Evolutionary conservation across 2,888 invertebrate species (phyloP), one percentile per base, ranked within the genome.

Genomic region (Ethmia dodecea): DNA sequence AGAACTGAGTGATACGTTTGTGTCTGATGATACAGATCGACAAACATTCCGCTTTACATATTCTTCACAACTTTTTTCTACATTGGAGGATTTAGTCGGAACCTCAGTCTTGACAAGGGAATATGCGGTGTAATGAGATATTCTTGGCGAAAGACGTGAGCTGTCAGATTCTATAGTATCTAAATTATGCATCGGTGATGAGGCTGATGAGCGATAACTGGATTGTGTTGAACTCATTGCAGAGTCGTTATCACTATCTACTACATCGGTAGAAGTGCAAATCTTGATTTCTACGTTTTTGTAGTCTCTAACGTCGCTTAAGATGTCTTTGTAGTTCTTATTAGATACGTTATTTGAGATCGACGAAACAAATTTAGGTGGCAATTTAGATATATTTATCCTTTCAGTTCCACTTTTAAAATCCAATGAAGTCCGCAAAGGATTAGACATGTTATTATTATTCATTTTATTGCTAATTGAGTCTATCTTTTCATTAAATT

Each of bases 151-250:
- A 25, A 87, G 56, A 31, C 86, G 87, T 31, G 89, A 89, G 46
- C 72, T 75, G 44, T 87, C 87, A 9, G 86, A 87, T 52, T 89
- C 89, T n/a, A 88, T 74, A 40, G 86, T 78, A 42, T 89, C 89
- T 34, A 89, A 83, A n/a, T 86, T 89, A 35, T 90, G 89, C 46
- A 93, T 93, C 1, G 94, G 94, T 14, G 95, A 94, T 46, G 90
- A 90, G 40, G 91, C 91, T 44, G 92, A 90, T 2, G 93, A 93
- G 48, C 93, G 89, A 63, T 91, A 91, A 64, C 93, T 93, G 28
- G 94, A 94, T 34, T 94, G 91, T 49, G 93, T 93, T 30, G 93
- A 93, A 65, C 95, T 95, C 66, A 95, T 93, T 3, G 95, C 95
- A 15, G 95, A 95, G 71, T 96, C 95, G 57, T 94, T 94, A 67